Percentiles rank a stretch among this genome's conserved stretches.
phyloP scores from a whole-genome alignment of 2,797 vertebrate species.

The Pipistrellus nathusii region DNA sequence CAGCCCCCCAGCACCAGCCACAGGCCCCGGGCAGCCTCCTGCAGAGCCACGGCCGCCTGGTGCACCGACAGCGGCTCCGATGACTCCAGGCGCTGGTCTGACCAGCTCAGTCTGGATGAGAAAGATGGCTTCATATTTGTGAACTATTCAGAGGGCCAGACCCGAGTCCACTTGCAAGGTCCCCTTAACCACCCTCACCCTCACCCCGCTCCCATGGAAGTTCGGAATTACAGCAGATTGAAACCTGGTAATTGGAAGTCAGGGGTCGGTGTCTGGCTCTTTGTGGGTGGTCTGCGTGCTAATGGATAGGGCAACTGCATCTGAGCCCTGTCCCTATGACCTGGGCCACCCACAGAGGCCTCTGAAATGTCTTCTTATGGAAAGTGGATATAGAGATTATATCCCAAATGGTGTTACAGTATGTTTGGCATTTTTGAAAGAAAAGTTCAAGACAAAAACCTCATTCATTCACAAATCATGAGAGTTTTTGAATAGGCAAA shows the following conservation, averaged over 20 bases:
- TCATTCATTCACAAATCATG: background rate
- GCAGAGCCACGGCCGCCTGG: conserved; percentile 87
- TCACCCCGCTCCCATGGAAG: conserved; percentile 87
- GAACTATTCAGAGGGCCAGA: conserved; percentile 96
- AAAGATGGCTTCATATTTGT: conserved; percentile 99
- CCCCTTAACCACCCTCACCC: conserved; percentile 87
- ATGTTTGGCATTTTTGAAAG: background rate
- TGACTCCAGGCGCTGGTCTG: conserved; percentile 97
- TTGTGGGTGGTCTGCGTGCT: background rate
- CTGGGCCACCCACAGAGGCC: background rate
- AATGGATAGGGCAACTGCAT: rapidly evolving
- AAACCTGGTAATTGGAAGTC: conserved; percentile 90
- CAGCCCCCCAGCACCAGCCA: conserved; percentile 91
- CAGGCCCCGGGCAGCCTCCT: conserved; percentile 90
- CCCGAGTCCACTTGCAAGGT: conserved; percentile 88
- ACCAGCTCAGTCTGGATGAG: conserved; percentile 97
- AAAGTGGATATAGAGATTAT: background rate
- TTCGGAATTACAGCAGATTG: conserved; percentile 93
- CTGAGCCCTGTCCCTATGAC: background rate
- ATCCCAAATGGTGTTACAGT: rapidly evolving
- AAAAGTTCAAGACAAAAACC: background rate
- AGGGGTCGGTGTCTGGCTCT: rapidly evolving
- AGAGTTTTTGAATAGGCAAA: background rate
- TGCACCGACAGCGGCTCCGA: conserved; percentile 96
- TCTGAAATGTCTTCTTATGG: background rate